These are phyloP conservation scores for Junco hyemalis DNA, from an alignment of 2,113 vertebrate species.

Conservation along the genomic window DNA sequence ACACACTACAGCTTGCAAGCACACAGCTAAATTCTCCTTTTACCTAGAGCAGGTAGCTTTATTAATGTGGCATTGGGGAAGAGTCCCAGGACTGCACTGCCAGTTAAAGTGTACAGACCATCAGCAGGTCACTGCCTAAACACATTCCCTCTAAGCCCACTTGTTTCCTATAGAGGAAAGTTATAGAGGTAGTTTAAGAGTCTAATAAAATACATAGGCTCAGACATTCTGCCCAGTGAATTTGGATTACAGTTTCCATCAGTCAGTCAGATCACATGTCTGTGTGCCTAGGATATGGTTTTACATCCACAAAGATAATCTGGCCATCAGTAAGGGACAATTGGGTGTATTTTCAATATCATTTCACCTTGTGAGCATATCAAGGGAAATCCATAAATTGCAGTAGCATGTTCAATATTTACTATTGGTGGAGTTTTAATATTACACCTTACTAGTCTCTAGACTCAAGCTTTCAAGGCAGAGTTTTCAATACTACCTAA, in stretches of 20 bases:
- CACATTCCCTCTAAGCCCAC: too few relatives aligned
- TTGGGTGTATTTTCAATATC: background rate
- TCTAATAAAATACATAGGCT: background rate
- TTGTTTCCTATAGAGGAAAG: background rate
- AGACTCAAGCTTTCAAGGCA: background rate
- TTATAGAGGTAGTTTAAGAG: background rate
- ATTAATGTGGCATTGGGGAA: background rate
- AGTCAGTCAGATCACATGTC: background rate
- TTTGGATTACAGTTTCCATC: background rate
- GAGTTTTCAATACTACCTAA: background rate
- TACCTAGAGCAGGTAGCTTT: background rate
- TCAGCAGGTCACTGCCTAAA: background rate
- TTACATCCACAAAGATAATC: background rate
- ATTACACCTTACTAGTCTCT: background rate
- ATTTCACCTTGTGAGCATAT: accelerated
- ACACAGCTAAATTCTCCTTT: background rate
- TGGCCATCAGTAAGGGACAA: background rate
- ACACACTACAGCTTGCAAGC: background rate
- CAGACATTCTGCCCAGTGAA: background rate
- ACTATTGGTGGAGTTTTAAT: background rate
- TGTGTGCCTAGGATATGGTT: background rate
- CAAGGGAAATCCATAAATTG: background rate
- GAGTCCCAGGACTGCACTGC: background rate
- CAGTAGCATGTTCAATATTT: background rate
- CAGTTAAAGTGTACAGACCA: background rate